phyloP scores from a whole-genome alignment of 64 coral and sea anemone genomes.

The Actinia equina region DNA sequence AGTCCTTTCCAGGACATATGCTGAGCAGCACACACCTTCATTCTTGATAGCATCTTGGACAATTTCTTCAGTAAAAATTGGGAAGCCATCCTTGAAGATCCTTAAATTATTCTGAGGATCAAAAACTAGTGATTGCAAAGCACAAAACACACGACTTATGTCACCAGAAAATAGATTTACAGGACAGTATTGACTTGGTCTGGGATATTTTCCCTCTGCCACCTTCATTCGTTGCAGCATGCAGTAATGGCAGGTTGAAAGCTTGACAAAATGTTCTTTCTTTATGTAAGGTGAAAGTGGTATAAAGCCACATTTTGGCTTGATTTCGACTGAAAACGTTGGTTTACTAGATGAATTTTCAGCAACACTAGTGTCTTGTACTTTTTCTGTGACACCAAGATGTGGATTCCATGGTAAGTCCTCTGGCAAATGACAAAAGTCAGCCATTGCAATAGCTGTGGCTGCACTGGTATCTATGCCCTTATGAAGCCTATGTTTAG shows the following conservation, averaged over 20 bases:
- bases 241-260: constrained; percentile 62
- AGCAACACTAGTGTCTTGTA: background rate
- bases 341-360: background rate
- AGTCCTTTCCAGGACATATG: background rate
- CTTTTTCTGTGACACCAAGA: background rate
- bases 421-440: constrained; percentile 61
- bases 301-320: constrained; percentile 83
- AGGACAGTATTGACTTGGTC: constrained; percentile 76
- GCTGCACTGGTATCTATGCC: constrained; percentile 35
- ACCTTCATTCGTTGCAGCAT: constrained; percentile 81
- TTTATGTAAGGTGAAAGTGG: constrained; percentile 57
- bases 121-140: constrained; percentile 57
- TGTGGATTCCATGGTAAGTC: background rate
- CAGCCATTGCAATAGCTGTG: constrained; percentile 66
- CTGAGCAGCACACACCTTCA: background rate
- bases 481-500: constrained; percentile 57
- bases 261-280: constrained; percentile 27
- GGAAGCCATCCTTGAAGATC: constrained; percentile 68
- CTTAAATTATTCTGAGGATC: constrained; percentile 86
- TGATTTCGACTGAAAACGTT: constrained; percentile 83
- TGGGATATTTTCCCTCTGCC: constrained; percentile 67
- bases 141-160: constrained; percentile 43
- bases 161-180: constrained; percentile 75
- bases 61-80: constrained; percentile 71
- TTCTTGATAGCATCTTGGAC: constrained; percentile 5